These are phyloP conservation scores for Desmophyllum pertusum DNA, from an alignment of 92 coral and sea anemone genomes.

Conservation along the genomic window DNA sequence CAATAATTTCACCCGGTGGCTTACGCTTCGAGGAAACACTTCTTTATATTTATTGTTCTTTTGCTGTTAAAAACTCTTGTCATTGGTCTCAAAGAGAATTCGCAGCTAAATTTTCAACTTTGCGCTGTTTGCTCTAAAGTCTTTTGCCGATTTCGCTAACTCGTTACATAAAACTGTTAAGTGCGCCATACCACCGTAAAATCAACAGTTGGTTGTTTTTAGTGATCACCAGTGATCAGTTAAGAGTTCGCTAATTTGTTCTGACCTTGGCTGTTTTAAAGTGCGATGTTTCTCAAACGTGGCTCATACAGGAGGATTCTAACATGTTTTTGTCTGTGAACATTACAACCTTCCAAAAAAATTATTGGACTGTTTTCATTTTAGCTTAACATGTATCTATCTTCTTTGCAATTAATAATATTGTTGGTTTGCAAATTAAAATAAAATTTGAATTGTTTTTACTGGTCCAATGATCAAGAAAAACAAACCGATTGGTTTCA, in stretches of 20 bases:
- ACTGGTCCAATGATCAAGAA: background rate
- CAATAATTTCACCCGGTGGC: constrained; percentile 8
- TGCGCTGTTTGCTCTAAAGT: background rate
- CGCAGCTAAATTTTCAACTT: background rate
- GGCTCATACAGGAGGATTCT: background rate
- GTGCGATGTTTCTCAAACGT: background rate
- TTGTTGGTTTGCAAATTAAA: constrained; percentile 1
- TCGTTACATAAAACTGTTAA: constrained; percentile 14
- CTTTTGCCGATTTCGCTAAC: background rate
- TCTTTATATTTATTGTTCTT: background rate
- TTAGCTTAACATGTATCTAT: background rate
- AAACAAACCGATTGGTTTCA: background rate
- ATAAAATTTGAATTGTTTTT: constrained; percentile 9
- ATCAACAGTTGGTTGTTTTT: constrained; percentile 7
- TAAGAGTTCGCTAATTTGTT: background rate
- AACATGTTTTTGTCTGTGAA: background rate
- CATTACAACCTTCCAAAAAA: too few species aligned
- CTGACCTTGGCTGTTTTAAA: background rate
- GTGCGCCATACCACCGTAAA: constrained; percentile 16
- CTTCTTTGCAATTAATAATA: background rate
- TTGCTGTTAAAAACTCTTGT: background rate
- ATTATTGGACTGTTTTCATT: background rate
- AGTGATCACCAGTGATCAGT: constrained; percentile 13
- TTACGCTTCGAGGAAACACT: background rate
- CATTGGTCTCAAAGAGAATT: background rate